Base-by-base conservation (phyloP, 2,797 vertebrate species). In the Sebastes iracundus region DNA sequence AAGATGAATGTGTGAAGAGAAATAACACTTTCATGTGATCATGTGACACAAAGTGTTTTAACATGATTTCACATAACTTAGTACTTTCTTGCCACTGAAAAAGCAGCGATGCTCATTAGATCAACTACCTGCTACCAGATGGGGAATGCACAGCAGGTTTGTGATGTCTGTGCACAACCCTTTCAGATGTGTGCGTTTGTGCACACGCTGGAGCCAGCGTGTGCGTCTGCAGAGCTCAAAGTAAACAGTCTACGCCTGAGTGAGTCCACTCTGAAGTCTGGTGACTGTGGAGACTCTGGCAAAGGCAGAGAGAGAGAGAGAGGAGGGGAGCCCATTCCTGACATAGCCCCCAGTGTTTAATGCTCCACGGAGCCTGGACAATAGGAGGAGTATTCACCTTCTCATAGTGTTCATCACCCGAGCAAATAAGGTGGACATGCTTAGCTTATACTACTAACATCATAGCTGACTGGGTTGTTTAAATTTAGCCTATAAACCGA, bases 361-460 rank as follows among this genome's bases (percentile, higher is more conserved):
- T 92, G 93, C 90, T 92, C 92, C 80, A 88, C 75, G 63, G 91
- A 86, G 81, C 82, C 86, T 4, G 86, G 80, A 94, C 93, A 96
- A 94, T 89, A 53, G 86, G 80, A 81, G 72, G 85, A 90, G 88
- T 88, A 86, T 90, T 88, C 83, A 77, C 87, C 82, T 80, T 81
- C 79, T 81, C 80, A 55, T 56, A 23, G 77, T 72, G 80, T 75
- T 83, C 87, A 77, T 87, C 67, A 46, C 85, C 6, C 80, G 75
- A 72, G 74, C 56, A n/a, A 8, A 56, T 16, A 60, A 88, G 63
- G 20, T 60, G 30, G 72, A 71, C 63, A 22, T 22, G 52, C 28
- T 58, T 23, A 20, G 49, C 22, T 62, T 79, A 6, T 30, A 5
- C 18, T 23, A 13, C 7, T 25, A 27, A 72, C 14, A 10, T 20